phyloP scores from a whole-genome alignment of 2,113 vertebrate genomes.

The Uria aalge region DNA sequence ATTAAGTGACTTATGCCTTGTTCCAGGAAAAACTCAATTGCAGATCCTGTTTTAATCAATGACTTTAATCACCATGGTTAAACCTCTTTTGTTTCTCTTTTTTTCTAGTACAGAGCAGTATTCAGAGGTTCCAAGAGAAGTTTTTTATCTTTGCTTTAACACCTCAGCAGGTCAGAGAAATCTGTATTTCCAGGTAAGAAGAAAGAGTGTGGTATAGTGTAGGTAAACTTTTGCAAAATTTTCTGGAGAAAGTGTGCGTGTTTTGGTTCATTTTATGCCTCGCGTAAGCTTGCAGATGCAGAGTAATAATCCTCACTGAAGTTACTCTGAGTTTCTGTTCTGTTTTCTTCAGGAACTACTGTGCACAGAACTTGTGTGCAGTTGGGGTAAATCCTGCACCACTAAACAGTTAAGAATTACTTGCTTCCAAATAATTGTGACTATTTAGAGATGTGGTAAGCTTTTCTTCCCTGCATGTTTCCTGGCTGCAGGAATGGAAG shows the following conservation, averaged over 20 bases:
- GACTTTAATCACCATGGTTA: not conserved
- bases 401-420: not conserved
- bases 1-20: not conserved
- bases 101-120: conserved; percentile 82
- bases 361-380: not conserved
- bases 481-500: not conserved
- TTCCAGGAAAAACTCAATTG: not conserved
- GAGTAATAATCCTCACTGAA: not conserved
- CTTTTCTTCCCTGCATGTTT: not conserved
- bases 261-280: not conserved
- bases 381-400: not conserved
- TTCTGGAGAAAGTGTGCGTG: not conserved
- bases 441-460: not conserved
- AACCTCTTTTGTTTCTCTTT: conserved; percentile 1
- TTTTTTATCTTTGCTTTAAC: conserved; percentile 98
- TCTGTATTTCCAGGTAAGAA: conserved; percentile 96
- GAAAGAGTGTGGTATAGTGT: not conserved
- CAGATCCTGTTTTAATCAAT: not conserved
- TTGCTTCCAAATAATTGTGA: not conserved
- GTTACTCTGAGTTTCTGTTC: not conserved
- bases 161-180: conserved; percentile 96
- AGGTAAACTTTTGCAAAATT: not conserved
- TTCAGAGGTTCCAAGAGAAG: conserved; percentile 95
- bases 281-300: not conserved
- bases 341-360: not conserved